Base-by-base conservation (phyloP, 2,113 vertebrate genomes). In the Toxotes jaculatrix region DNA sequence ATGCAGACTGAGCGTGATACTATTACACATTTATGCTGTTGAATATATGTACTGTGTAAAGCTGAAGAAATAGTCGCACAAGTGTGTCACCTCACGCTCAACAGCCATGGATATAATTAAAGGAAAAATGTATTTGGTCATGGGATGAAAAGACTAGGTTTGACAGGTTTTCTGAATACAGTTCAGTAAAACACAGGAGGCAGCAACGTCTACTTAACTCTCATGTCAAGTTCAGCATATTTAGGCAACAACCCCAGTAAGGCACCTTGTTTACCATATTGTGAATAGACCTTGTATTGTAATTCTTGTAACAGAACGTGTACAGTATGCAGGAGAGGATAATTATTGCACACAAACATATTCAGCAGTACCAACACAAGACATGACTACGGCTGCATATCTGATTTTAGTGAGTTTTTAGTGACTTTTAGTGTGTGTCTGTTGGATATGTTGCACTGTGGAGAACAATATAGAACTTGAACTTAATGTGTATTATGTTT, bases 11-110 rank as follows among this genome's bases (percentile, higher is more conserved):
- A 55, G 38, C 6, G 7, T 9, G 65, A 72, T 72, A 66, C 47
- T 60, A 60, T 75, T 66, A 49, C 40, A 53, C 69, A 36, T 13
- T 68, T 64, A 80, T 19, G 42, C 43, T 34, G 65, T 9, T 75
- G 64, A 72, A 63, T 80, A 59, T 78, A 40, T 56, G 49, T 34
- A 53, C 4, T 7, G 27, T 60, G 78, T 5, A 1, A 63, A 55
- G 61, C 55, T 14, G 45, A 53, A 42, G 40, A 72, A 43, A 72
- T 0, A 43, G 38, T 23, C 27, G 34, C 61, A 65, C 5, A 27
- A 40, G 66, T 27, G 19, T 73, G 62, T 84, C 42, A 57, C 40
- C 57, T 74, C 19, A 19, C 4, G 12, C 14, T 23, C 12, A 74
- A 70, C 17, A 32, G 55, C 34, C n/a, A 13, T 8, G 7, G 27